Base-by-base conservation (phyloP, 2,113 vertebrate species). In the Dromaius novaehollandiae region DNA sequence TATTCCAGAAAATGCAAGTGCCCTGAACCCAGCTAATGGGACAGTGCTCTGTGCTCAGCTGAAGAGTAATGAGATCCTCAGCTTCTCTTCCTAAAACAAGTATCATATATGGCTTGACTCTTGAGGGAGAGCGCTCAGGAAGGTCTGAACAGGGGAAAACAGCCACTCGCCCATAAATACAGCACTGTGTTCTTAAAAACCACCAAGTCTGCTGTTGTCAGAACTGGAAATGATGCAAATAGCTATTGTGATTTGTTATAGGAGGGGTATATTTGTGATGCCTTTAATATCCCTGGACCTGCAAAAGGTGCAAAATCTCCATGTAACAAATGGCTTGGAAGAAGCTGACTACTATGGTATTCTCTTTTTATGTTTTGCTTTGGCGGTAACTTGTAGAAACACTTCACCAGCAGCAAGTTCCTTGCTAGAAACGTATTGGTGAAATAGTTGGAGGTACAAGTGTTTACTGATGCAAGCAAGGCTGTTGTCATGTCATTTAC, bases 221-320 rank as follows among this genome's bases (percentile, higher is more conserved):
- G 36, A 75, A 42, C 14, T 79, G 38, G 42, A 83, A 75, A 58
- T 74, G 19, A 34, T 53, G 36, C 14, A 5, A 44, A 3, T 34
- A 68, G 30, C 8, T 61, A 4, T 17, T 61, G 21, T 18, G 14
- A 56, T 80, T 91, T 93, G 11, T 76, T 70, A 22, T 13, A 86
- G 44, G 28, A 8, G 48, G n/a, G 2, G 3, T 70, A 0, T 51
- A 24, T 78, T 44, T 78, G 77, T 75, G 19, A 13, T 36, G 48
- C 70, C 25, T 81, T 84, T 56, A 4, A 74, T 74, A 79, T 73
- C 44, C 18, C 61, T 90, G 50, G 21, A 28, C 91, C 91, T 89
- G 89, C 51, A 94, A 94, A 92, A 82, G 93, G 89, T 89, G 95
- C 86, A 95, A 89, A 82, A 75, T 91, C 86, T 92, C 87, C 56